These are phyloP conservation scores for Ridgeia piscesae DNA, from an alignment of 1,140 invertebrate genomes.

Conservation along the genomic window DNA sequence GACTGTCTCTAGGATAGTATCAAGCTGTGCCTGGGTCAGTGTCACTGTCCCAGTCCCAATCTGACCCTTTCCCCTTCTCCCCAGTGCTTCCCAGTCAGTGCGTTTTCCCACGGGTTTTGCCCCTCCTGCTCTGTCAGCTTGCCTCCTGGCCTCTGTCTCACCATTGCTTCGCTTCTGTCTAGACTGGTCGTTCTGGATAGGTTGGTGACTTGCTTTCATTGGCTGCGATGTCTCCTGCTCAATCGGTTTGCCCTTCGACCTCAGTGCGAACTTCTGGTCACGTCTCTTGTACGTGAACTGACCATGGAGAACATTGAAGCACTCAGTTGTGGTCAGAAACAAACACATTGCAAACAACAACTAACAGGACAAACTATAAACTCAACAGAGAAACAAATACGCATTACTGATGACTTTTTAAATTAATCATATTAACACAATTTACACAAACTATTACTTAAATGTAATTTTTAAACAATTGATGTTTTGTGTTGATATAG, in stretches of 20 bases:
- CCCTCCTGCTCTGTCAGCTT: neutral
- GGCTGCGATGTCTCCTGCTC: neutral
- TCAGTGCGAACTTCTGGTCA: neutral
- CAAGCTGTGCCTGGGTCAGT: slow-evolving; percentile 18
- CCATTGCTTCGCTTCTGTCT: neutral
- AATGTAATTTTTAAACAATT: too few species aligned
- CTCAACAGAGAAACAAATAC: neutral
- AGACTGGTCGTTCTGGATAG: neutral
- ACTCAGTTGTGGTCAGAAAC: neutral
- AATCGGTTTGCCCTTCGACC: neutral
- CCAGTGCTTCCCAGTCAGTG: neutral
- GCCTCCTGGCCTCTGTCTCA: neutral
- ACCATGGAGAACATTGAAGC: neutral
- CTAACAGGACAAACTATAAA: neutral
- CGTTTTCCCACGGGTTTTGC: neutral
- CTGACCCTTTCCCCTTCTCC: neutral
- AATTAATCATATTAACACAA: too few species aligned
- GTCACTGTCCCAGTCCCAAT: neutral
- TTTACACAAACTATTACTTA: too few species aligned
- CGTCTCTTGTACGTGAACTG: neutral
- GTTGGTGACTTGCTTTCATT: neutral
- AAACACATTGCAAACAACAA: too few species aligned
- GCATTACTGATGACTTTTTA: neutral
- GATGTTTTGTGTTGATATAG: neutral
- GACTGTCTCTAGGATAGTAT: slow-evolving; percentile 23